Conservation (phyloP, 2,888 invertebrate species). For the Cheilosia urbana region DNA sequence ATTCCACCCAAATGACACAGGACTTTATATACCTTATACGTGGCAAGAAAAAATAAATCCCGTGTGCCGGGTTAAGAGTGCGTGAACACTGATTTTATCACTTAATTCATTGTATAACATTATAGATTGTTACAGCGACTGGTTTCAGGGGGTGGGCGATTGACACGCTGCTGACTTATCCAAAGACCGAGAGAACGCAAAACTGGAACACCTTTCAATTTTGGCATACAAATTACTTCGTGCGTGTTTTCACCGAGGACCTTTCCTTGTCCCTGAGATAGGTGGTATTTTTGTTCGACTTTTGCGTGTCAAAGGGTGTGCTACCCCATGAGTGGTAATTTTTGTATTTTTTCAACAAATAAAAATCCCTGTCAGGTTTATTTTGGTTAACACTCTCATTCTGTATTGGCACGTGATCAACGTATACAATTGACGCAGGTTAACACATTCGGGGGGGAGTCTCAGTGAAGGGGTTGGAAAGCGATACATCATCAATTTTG, state of each 20-base stretch:
- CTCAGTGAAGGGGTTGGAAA: constrained; percentile 62
- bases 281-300: neutral
- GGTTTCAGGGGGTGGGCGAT: constrained; percentile 34
- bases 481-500: constrained; percentile 72
- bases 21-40: neutral
- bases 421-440: constrained; percentile 64
- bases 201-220: constrained; percentile 67
- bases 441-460: constrained; percentile 5
- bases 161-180: constrained; percentile 61
- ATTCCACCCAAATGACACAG: constrained; percentile 45
- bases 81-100: constrained; percentile 78
- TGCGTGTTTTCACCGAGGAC: constrained; percentile 9
- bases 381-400: constrained; percentile 59
- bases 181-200: constrained; percentile 29
- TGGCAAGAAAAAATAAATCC: constrained; percentile 19
- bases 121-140: constrained; percentile 69
- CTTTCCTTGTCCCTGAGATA: too few relatives aligned
- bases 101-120: constrained; percentile 74
- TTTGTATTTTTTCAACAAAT: constrained; percentile 60
- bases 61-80: constrained; percentile 77
- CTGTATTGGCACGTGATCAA: constrained; percentile 67
- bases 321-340: constrained; percentile 65
- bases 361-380: constrained; percentile 68
- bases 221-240: constrained; percentile 66
- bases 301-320: constrained; percentile 74